A percentile compares a stretch with the other conserved stretches of the same genome.
Conservation (phyloP, 2,888 invertebrate species). For the Diarsia dahlii region DNA sequence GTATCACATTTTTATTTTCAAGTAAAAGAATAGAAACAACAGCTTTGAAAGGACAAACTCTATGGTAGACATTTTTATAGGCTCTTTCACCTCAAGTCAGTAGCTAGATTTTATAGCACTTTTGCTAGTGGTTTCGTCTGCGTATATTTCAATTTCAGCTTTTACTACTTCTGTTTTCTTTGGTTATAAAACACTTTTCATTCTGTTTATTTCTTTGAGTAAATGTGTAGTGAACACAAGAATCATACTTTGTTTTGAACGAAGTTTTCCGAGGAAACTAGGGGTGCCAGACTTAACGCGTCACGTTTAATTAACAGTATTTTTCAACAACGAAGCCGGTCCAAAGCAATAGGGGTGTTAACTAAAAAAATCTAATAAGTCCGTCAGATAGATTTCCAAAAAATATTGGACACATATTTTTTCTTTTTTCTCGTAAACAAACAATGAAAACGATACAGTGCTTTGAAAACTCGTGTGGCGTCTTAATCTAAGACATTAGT, state of each 20-base stretch:
- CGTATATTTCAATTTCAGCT: slow-evolving; percentile 51
- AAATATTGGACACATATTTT: no score
- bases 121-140: slow-evolving; percentile 41
- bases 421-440: no score
- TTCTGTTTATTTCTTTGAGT: slow-evolving; percentile 31
- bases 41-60: slow-evolving; percentile 53
- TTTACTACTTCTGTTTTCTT: slow-evolving; percentile 45
- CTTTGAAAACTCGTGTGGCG: no score
- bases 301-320: neutral
- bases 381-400: no score
- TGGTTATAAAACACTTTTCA: slow-evolving; percentile 45
- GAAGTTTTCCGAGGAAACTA: neutral
- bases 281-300: neutral
- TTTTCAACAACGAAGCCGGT: neutral
- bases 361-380: no score
- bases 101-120: slow-evolving; percentile 55
- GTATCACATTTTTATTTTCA: slow-evolving; percentile 49
- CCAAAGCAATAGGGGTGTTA: no score
- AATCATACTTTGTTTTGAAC: slow-evolving; percentile 10
- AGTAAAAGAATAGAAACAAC: slow-evolving; percentile 39
- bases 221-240: slow-evolving; percentile 27
- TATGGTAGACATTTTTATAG: slow-evolving; percentile 60
- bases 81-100: slow-evolving; percentile 50
- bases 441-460: no score
- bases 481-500: no score